A percentile compares a stretch with the other conserved stretches of the same genome.
Conservation (phyloP, 2,113 vertebrate genomes). For the Neolamprologus caudopunctatus region DNA sequence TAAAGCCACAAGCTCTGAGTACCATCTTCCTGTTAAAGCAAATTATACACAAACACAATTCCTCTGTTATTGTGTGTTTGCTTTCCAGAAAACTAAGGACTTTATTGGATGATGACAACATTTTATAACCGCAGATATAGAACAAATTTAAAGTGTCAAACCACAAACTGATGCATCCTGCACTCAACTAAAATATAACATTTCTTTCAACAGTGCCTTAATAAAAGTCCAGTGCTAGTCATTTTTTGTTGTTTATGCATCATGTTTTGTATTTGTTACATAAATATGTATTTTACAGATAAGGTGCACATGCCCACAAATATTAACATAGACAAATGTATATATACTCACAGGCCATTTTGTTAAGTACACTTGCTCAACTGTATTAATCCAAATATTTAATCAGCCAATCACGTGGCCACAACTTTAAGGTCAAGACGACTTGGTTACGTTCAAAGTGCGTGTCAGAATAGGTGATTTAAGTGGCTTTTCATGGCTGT, state of each 20-base stretch:
- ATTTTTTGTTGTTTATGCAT: background rate
- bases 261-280: background rate
- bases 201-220: background rate
- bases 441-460: fast-evolving
- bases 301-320: background rate
- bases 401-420: background rate
- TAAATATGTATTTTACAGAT: background rate
- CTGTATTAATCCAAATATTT: background rate
- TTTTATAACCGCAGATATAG: background rate
- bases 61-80: background rate
- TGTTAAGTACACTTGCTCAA: background rate
- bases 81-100: background rate
- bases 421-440: background rate
- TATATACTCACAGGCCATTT: background rate
- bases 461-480: background rate
- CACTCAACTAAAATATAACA: background rate
- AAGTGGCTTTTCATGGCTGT: background rate
- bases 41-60: background rate
- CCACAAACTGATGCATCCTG: background rate
- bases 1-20: conserved; percentile 87
- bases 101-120: background rate
- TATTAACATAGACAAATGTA: background rate
- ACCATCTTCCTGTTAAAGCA: conserved; percentile 64
- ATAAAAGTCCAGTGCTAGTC: background rate
- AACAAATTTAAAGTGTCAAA: background rate